Base-by-base conservation (phyloP, 30 jellyfish, hydroid and myxozoan genomes). In the Phacellophora camtschatica region DNA sequence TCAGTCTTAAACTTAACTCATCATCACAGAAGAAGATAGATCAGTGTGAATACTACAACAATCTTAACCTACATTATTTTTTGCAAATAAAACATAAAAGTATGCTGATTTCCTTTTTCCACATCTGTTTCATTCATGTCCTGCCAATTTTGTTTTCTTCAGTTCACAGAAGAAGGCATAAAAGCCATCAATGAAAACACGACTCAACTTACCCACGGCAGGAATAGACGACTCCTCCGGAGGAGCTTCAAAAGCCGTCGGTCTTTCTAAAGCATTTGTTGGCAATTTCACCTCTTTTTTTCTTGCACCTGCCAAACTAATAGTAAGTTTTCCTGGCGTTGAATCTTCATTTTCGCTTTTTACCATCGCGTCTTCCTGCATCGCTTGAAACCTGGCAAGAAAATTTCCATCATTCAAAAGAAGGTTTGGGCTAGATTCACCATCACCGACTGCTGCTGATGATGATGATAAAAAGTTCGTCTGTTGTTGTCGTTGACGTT, bases 391-490 rank as follows among this genome's bases (percentile, higher is more conserved):
- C 25, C 97, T 51, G 31, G 90, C 97, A 4, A 89, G 77, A 71
- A 89, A 89, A 82, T 90, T 89, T 9, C 97, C 97, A 82, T 89
- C 97, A 74, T 89, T 89, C 54, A 59, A 89, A 11, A 89, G 72
- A 7, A 88, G 41, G 36, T 9, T 46, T 1, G 61, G 28, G n/a
- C 25, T 28, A 16, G 35, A 49, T 16, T 69, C 58, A 16, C 41
- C 48, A 80, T 83, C 84, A 83, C 91, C 79, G n/a, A 36, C 12
- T 43, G 63, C 53, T 7, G 90, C 55, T n/a, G 85, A 20, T 41
- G 68, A 78, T 3, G 58, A 15, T 11, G 85, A 3, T 39, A 31
- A 27, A n/a, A n/a, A n/a, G n/a, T n/a, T n/a, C n/a, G n/a, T n/a
- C n/a, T n/a, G n/a, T n/a, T n/a, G n/a, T n/a, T n/a, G n/a, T n/a